Conservation (phyloP, 2,888 invertebrate genomes). For the Smittia sp. region DNA sequence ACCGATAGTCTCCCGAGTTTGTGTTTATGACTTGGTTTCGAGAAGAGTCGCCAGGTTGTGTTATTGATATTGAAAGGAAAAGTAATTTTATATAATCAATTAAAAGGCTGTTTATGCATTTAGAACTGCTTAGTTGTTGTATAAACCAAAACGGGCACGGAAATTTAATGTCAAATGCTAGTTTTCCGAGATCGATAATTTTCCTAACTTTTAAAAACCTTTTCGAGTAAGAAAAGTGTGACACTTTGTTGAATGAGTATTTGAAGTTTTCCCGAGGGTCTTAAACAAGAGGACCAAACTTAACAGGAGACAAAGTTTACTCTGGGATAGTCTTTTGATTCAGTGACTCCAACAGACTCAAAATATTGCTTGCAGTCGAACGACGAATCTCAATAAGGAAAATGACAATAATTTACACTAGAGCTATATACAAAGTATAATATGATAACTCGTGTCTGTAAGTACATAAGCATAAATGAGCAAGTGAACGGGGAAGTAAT, state of each 20-base stretch:
- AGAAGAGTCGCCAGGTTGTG: constrained; percentile 1
- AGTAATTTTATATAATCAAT: constrained; percentile 29
- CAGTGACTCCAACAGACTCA: not conserved
- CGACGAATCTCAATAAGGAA: constrained; percentile 17
- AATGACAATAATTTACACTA: constrained; percentile 40
- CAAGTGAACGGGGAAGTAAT: constrained; percentile 40
- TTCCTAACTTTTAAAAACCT: too few species aligned
- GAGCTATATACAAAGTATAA: not conserved
- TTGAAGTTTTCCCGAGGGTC: too few species aligned
- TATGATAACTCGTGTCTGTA: not conserved
- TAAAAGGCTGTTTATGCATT: constrained; percentile 39
- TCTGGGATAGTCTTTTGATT: too few species aligned
- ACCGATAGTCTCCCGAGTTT: not conserved
- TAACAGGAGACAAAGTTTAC: too few species aligned
- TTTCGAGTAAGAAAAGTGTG: too few species aligned
- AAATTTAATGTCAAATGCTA: too few species aligned
- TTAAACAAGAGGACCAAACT: too few species aligned
- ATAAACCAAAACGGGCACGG: too few species aligned
- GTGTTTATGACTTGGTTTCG: not conserved
- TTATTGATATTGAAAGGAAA: not conserved
- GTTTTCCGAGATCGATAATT: too few species aligned
- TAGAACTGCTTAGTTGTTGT: not conserved
- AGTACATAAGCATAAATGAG: not conserved
- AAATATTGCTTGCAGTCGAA: too few species aligned
- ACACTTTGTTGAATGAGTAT: too few species aligned